Conservation (phyloP, 2,113 vertebrate species). For the Potamarius usumacintae region DNA sequence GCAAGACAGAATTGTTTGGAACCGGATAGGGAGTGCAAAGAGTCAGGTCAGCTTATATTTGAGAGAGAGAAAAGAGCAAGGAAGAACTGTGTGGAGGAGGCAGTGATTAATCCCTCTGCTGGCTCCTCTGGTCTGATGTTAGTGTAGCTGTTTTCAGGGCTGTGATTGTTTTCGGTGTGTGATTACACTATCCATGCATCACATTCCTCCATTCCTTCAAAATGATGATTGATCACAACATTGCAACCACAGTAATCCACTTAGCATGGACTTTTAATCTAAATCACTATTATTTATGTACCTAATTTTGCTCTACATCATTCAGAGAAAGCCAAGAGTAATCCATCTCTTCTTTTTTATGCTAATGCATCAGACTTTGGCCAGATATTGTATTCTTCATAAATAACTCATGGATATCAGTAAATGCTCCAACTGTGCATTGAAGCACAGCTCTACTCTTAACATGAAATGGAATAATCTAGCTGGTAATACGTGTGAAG, state of each 20-base stretch:
- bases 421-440: not conserved
- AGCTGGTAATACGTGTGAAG: not conserved
- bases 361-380: constrained; percentile 47
- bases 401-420: not conserved
- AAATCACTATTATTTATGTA: constrained; percentile 74
- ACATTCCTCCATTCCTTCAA: constrained; percentile 61
- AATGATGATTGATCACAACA: constrained; percentile 72
- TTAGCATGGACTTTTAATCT: constrained; percentile 75
- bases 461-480: constrained; percentile 16
- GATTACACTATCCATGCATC: constrained; percentile 63
- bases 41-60: constrained; percentile 24
- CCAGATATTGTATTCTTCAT: constrained; percentile 29
- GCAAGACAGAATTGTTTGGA: constrained; percentile 13
- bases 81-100: not conserved
- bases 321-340: constrained; percentile 67
- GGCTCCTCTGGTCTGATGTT: constrained; percentile 37
- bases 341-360: constrained; percentile 73
- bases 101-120: constrained; percentile 35
- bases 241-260: constrained; percentile 70
- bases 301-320: constrained; percentile 63
- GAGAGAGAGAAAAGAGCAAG: constrained; percentile 11
- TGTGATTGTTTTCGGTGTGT: constrained; percentile 48
- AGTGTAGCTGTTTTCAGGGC: constrained; percentile 31
- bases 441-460: not conserved
- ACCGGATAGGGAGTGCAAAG: constrained; percentile 9